Conservation (phyloP, 2,113 vertebrate species). For the Zosterops pallidus region DNA sequence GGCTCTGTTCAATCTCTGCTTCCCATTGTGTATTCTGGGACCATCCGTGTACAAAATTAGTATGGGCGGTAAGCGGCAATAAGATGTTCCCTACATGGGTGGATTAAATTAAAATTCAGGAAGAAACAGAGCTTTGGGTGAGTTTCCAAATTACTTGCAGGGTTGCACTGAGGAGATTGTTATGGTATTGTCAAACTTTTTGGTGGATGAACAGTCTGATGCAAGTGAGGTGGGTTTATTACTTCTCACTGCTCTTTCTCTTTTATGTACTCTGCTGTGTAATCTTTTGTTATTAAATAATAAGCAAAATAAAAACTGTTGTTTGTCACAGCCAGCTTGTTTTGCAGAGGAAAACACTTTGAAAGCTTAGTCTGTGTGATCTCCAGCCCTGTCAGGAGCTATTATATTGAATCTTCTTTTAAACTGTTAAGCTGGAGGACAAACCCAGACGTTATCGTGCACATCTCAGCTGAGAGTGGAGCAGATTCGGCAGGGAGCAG, state of each 20-base stretch:
- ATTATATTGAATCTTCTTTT: constrained; percentile 46
- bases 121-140: constrained; percentile 11
- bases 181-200: neutral
- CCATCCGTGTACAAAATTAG: neutral
- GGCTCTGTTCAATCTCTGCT: neutral
- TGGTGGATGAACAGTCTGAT: neutral
- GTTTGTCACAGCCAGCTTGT: constrained; percentile 56
- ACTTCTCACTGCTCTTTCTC: neutral
- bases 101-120: constrained; percentile 41
- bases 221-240: neutral
- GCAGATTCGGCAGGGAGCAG: neutral
- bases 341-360: constrained; percentile 39
- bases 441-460: neutral
- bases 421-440: constrained; percentile 59
- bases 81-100: constrained; percentile 29
- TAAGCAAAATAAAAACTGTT: constrained; percentile 61
- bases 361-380: constrained; percentile 64
- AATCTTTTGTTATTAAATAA: constrained; percentile 61
- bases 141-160: constrained; percentile 17
- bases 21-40: neutral
- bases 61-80: neutral
- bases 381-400: constrained; percentile 60
- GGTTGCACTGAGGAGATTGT: constrained; percentile 6
- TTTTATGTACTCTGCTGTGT: neutral
- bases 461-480: neutral